These are phyloP conservation scores for Anoplopoma fimbria DNA, from an alignment of 2,113 vertebrate genomes.

Conservation along the genomic window DNA sequence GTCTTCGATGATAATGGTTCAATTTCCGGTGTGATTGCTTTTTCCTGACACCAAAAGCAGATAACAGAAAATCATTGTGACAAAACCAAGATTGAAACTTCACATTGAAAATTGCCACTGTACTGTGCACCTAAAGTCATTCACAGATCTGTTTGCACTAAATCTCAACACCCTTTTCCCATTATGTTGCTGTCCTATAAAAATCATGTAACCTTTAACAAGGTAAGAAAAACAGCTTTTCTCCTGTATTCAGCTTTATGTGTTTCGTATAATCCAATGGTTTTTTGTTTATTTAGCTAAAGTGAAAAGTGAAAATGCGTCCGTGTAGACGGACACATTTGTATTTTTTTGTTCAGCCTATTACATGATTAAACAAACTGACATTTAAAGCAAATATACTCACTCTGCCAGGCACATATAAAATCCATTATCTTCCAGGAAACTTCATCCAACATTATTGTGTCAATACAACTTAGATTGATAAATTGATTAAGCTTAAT, in stretches of 20 bases:
- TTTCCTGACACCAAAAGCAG: not conserved
- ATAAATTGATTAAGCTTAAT: no score
- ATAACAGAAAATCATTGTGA: conserved; percentile 1
- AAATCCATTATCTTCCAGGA: not conserved
- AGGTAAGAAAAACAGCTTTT: not conserved
- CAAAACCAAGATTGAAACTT: not conserved
- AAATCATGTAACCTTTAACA: not conserved
- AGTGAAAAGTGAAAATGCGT: no score
- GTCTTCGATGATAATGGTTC: conserved; percentile 6
- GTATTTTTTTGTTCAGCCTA: not conserved
- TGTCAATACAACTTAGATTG: no score
- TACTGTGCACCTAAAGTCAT: not conserved
- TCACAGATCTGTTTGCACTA: not conserved
- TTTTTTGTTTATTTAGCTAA: not conserved
- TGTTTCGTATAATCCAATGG: not conserved
- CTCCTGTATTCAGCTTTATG: not conserved
- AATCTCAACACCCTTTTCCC: not conserved
- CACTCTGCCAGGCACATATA: not conserved
- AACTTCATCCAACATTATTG: not conserved
- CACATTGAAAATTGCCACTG: not conserved
- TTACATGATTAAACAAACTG: not conserved
- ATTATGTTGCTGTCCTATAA: not conserved
- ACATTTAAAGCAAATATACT: not conserved
- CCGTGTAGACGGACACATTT: no score
- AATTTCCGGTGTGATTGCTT: conserved; percentile 3